Conservation (phyloP, 2,797 vertebrate genomes). For the Acrossocheilus fasciatus region DNA sequence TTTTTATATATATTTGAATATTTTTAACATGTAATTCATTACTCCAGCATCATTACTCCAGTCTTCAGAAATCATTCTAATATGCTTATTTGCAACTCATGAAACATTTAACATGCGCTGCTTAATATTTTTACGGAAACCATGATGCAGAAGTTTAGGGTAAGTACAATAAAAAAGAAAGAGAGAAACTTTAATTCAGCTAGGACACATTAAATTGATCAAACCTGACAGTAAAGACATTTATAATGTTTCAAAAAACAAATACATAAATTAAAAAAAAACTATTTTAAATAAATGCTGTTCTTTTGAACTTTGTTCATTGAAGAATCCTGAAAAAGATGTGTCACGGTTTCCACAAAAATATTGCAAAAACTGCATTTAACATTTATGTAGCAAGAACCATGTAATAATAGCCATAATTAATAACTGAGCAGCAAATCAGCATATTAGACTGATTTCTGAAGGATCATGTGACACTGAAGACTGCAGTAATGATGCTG, state of each 20-base stretch:
- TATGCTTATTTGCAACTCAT: background rate
- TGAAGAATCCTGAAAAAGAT: no score
- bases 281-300: background rate
- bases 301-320: background rate
- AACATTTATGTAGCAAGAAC: background rate
- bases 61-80: background rate
- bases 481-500: background rate
- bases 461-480: background rate
- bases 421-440: background rate
- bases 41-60: background rate
- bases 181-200: background rate
- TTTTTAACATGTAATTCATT: background rate
- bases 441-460: background rate
- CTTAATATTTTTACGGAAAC: background rate
- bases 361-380: background rate
- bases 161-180: background rate
- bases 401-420: background rate
- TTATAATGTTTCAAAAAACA: background rate
- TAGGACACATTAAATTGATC: background rate
- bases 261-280: no score
- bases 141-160: background rate
- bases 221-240: background rate
- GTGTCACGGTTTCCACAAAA: background rate
- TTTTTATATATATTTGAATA: no score
- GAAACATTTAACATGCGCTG: background rate